phyloP scores from a whole-genome alignment of 2,113 vertebrate species.

The Chiloscyllium plagiosum region DNA sequence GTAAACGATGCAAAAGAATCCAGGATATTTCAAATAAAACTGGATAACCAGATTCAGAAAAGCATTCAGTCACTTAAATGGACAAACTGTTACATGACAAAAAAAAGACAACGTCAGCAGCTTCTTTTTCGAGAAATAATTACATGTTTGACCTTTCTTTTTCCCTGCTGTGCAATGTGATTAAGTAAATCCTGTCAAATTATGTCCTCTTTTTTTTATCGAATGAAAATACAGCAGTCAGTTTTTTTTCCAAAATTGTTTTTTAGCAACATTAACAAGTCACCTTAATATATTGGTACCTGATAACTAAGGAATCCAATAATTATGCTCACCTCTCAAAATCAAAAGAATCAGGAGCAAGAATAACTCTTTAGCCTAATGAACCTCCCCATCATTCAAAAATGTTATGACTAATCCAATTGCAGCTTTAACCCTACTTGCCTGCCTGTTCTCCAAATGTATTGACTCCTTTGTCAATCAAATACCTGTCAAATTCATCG shows the following conservation, averaged over 20 bases:
- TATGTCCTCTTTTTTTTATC: neutral
- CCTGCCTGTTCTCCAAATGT: neutral
- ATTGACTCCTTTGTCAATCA: neutral
- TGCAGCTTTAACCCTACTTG: too few relatives aligned
- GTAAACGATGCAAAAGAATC: neutral
- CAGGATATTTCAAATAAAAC: neutral
- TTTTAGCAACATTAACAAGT: neutral
- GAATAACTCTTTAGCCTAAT: too few relatives aligned
- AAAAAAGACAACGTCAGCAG: too few relatives aligned
- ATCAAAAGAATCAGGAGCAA: too few relatives aligned
- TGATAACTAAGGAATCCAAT: neutral
- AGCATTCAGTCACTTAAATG: neutral
- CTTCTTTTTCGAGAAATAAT: neutral
- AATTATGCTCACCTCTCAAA: neutral
- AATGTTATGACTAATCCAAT: too few relatives aligned
- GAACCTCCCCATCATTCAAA: too few relatives aligned
- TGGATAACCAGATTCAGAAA: neutral
- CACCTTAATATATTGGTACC: neutral
- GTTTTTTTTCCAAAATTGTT: neutral
- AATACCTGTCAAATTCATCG: too few relatives aligned
- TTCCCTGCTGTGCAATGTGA: neutral
- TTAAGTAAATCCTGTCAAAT: neutral
- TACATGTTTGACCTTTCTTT: neutral
- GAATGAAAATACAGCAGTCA: neutral
- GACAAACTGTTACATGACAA: neutral